phyloP scores from a whole-genome alignment of 2,113 vertebrate genomes.

The Antechinus stuartii region DNA sequence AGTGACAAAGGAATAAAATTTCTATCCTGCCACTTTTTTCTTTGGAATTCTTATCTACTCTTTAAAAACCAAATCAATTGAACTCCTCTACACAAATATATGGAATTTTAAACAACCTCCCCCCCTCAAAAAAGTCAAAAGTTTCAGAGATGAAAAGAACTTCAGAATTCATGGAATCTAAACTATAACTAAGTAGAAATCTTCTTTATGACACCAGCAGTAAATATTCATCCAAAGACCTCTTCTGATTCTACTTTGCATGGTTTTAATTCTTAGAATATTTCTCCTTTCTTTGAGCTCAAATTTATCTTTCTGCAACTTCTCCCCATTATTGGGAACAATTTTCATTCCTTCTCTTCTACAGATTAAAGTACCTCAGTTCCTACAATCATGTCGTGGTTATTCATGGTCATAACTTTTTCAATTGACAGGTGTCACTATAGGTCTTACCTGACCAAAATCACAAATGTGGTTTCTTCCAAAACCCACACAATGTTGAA shows the following conservation, averaged over 20 bases:
- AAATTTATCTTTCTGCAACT: background rate
- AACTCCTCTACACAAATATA: background rate
- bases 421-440: background rate
- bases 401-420: background rate
- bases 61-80: background rate
- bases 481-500: background rate
- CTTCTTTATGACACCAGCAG: background rate
- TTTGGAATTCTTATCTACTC: background rate
- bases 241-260: background rate
- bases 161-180: background rate
- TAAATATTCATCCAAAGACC: background rate
- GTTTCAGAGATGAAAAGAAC: background rate
- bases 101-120: too few relatives aligned
- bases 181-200: background rate
- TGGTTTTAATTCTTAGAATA: background rate
- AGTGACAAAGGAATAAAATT: background rate
- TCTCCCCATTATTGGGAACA: background rate
- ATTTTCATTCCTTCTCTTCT: background rate
- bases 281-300: background rate
- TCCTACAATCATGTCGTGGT: background rate
- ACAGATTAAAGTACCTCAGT: background rate
- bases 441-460: background rate
- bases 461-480: background rate
- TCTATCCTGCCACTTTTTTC: background rate
- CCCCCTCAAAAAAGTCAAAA: background rate